Base-by-base conservation (phyloP, 2,888 invertebrate genomes). In the Criorhina ranunculi region DNA sequence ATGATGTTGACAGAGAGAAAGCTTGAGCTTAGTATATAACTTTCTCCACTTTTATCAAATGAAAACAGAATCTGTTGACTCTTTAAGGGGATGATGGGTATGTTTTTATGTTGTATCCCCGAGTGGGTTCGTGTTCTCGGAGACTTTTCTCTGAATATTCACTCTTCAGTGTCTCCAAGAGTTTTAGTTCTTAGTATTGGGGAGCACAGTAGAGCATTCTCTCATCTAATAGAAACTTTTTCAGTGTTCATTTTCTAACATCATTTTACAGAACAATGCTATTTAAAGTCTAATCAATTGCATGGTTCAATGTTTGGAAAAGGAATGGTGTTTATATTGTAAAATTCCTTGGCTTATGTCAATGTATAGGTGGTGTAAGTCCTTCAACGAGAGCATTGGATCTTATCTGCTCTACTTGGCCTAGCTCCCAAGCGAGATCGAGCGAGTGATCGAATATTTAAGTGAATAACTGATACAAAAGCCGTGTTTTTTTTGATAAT, bases 51-150 rank as follows among this genome's bases (percentile, higher is more conserved):
- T 51, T n/a, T 2, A 1, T 46, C 19, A n/a, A 46, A 5, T 57
- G 11, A 0, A 29, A 2, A 12, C n/a, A 35, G 15, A 31, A 35
- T 44, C 64, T 62, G 72, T 62, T 53, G 33, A 53, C 4, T 9
- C 6, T 8, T 42, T 29, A 33, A 73, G 72, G 62, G 72, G 72
- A 62, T 60, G 60, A 31, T 53, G 40, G 7, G 1, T 11, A 9
- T 19, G 4, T 9, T 5, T 7, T 17, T 46, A 17, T 24, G 2
- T 67, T 44, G 17, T 53, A 46, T 51, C 72, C 51, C 42, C 40
- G 4, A 42, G 51, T 60, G 33, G 53, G 33, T 12, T 60, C 6
- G 11, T 40, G 1, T 19, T 17, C 11, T 42, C 53, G 6, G 42
- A 37, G 33, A 8, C 7, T 42, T 7, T 49, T 51, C 15, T 9